Conservation (phyloP, 2,113 vertebrate species). For the Sander lucioperca region DNA sequence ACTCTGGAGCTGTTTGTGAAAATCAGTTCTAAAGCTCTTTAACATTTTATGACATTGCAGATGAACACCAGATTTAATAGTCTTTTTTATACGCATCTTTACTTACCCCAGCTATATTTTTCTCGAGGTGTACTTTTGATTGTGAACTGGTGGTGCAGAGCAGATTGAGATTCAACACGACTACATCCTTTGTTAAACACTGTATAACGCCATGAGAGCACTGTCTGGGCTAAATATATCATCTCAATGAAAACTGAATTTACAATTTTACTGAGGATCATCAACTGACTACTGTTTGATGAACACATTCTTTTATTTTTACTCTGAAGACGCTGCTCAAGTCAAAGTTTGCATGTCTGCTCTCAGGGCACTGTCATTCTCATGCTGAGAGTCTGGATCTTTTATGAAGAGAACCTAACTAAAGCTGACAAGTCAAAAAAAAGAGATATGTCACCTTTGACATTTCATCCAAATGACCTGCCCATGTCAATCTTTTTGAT, state of each 20-base stretch:
- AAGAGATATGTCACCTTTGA: constrained; percentile 47
- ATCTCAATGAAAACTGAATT: constrained; percentile 45
- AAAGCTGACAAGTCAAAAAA: constrained; percentile 47
- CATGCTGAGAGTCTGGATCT: constrained; percentile 42
- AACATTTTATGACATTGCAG: background rate
- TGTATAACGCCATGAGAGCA: constrained; percentile 32
- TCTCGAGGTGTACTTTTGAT: constrained; percentile 3
- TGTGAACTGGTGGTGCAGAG: constrained; percentile 25
- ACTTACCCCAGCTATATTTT: background rate
- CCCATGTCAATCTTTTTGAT: constrained; percentile 21
- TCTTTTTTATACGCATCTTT: background rate
- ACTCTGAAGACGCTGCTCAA: background rate
- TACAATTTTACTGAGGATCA: constrained; percentile 33
- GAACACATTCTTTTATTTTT: constrained; percentile 6
- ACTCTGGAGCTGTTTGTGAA: background rate
- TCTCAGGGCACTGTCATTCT: constrained; percentile 19
- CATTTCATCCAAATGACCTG: constrained; percentile 49
- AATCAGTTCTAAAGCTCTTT: background rate
- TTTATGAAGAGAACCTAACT: constrained; percentile 30
- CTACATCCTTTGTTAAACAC: constrained; percentile 50
- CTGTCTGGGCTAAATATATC: constrained; percentile 51
- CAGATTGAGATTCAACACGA: constrained; percentile 31
- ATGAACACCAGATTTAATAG: background rate
- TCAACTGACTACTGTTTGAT: constrained; percentile 13
- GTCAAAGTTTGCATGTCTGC: constrained; percentile 4